These are phyloP conservation scores for Drosophila sechellia DNA, from an alignment of 1,140 invertebrate species.

Conservation along the genomic window DNA sequence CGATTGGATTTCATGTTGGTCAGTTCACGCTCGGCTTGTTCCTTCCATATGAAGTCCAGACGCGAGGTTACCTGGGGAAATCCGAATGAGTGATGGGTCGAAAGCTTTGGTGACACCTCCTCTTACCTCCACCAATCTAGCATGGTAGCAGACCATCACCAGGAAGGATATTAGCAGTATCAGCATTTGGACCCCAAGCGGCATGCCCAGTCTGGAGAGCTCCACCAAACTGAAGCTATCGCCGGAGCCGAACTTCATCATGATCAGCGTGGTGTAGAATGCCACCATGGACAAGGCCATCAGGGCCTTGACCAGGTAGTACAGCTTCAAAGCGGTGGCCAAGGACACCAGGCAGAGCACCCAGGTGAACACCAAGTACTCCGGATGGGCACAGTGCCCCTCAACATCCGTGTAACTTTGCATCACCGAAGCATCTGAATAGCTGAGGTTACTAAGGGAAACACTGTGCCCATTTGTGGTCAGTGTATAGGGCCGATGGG, in stretches of 20 bases:
- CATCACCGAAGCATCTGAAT: slow-evolving; percentile 21
- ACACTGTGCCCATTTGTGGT: slow-evolving; percentile 29
- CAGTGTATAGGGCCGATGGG: slow-evolving; percentile 48
- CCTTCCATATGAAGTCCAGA: slow-evolving; percentile 98
- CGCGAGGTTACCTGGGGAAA: slow-evolving; percentile 89
- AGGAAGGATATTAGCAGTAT: slow-evolving; percentile 93
- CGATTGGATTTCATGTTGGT: slow-evolving; percentile 91
- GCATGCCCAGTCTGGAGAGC: slow-evolving; percentile 85
- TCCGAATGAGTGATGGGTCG: slow-evolving; percentile 4
- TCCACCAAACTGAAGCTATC: slow-evolving; percentile 63
- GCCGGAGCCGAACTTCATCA: slow-evolving; percentile 85
- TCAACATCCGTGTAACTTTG: slow-evolving; percentile 7
- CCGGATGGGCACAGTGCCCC: slow-evolving; percentile 88
- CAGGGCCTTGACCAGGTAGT: slow-evolving; percentile 95
- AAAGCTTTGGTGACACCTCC: not conserved
- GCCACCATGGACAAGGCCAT: slow-evolving; percentile 91
- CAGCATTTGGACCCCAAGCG: slow-evolving; percentile 91
- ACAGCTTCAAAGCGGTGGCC: slow-evolving; percentile 96
- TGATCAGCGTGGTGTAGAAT: slow-evolving; percentile 89
- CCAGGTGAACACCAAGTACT: slow-evolving; percentile 97
- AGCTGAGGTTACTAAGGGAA: slow-evolving; percentile 26
- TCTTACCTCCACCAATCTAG: slow-evolving; percentile 91
- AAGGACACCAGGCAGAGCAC: slow-evolving; percentile 95
- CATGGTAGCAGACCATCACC: slow-evolving; percentile 95
- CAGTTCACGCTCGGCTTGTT: slow-evolving; percentile 95